Evolutionary conservation across 2,113 vertebrate genomes (phyloP).

Genomic region (Phodopus roborovskii): DNA sequence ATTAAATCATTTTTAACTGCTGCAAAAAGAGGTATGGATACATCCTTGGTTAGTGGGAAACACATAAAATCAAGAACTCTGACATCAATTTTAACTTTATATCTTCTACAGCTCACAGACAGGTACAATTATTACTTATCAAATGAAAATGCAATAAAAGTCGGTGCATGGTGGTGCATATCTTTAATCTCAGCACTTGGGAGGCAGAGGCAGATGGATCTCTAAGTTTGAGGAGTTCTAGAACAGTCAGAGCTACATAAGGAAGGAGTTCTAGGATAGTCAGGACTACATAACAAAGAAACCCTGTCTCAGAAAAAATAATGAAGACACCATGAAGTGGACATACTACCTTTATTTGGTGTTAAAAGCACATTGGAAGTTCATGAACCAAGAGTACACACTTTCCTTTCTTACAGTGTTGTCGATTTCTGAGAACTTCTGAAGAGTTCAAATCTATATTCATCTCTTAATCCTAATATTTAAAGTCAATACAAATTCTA

Average conservation of each 20-base stretch:
- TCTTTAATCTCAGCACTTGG: background rate
- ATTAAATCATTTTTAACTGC: background rate
- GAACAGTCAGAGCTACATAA: background rate
- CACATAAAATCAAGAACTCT: slow-evolving; percentile 1
- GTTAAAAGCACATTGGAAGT: background rate
- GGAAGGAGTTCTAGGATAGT: background rate
- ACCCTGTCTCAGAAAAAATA: background rate
- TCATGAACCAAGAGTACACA: background rate
- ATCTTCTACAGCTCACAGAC: background rate
- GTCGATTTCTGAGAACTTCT: slow-evolving; percentile 46
- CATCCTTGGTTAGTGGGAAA: background rate
- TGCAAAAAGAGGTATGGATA: background rate
- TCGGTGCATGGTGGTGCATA: background rate
- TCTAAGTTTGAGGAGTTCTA: background rate
- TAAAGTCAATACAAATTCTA: slow-evolving; percentile 59
- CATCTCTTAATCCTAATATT: slow-evolving; percentile 34
- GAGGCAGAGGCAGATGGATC: background rate
- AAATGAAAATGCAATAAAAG: slow-evolving; percentile 38
- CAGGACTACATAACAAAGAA: background rate
- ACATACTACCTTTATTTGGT: background rate
- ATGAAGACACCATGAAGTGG: slow-evolving; percentile 17
- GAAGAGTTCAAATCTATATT: slow-evolving; percentile 50
- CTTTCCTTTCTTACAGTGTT: background rate
- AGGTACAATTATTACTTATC: background rate
- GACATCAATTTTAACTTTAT: background rate